These are phyloP conservation scores for Hipparchia semele DNA, from an alignment of 2,888 invertebrate species.

Conservation along the genomic window DNA sequence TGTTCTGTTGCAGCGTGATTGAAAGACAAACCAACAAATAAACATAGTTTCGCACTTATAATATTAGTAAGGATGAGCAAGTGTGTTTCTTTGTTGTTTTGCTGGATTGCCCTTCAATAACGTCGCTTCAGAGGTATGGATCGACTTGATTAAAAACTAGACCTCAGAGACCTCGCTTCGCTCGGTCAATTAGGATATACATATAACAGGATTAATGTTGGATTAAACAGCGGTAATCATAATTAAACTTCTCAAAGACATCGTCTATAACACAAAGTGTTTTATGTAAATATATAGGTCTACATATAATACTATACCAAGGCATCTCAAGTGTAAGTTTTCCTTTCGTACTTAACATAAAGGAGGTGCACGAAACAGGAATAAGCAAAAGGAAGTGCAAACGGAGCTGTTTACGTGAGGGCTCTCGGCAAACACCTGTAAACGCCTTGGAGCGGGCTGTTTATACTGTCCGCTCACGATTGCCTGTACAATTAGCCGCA, in stretches of 20 bases:
- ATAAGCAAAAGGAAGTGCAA: conserved; percentile 63
- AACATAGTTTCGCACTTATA: no score
- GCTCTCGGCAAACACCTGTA: conserved; percentile 75
- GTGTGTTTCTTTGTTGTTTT: background rate
- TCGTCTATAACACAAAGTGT: background rate
- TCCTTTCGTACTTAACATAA: conserved; percentile 31
- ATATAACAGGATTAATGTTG: no score
- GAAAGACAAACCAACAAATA: no score
- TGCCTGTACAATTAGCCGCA: conserved; percentile 73
- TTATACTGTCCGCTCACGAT: conserved; percentile 71
- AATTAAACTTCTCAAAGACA: background rate
- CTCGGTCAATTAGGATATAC: no score
- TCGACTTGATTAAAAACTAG: no score
- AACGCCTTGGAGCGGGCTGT: conserved; percentile 65
- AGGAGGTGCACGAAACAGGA: conserved; percentile 41
- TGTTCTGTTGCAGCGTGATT: background rate
- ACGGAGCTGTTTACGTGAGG: conserved; percentile 76
- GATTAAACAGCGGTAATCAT: background rate
- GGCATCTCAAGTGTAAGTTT: conserved; percentile 16
- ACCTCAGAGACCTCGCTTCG: no score
- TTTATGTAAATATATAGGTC: background rate
- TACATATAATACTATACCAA: conserved; percentile 1
- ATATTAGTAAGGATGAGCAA: no score
- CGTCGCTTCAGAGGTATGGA: no score
- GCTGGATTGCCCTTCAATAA: no score